A percentile compares a stretch with the other conserved stretches of the same genome.
phyloP scores from a whole-genome alignment of 2,113 vertebrate species.

The Solea solea region DNA sequence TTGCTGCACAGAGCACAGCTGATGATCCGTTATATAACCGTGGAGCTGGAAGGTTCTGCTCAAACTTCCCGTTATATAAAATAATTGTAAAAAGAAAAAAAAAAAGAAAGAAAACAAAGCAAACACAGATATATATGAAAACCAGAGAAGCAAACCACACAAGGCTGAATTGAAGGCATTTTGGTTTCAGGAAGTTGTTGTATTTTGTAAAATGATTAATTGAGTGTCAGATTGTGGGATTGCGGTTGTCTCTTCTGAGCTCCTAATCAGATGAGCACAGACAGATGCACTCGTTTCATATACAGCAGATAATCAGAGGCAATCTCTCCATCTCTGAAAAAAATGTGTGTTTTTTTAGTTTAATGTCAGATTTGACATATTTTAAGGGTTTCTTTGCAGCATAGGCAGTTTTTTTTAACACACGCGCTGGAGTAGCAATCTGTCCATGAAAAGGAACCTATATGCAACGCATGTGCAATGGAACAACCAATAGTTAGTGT shows the following conservation, averaged over 20 bases:
- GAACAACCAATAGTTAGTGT: too few relatives aligned
- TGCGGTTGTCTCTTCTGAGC: too few relatives aligned
- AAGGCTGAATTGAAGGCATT: conserved; percentile 73
- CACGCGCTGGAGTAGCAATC: too few relatives aligned
- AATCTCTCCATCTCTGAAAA: too few relatives aligned
- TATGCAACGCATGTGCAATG: too few relatives aligned
- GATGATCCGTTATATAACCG: conserved; percentile 25
- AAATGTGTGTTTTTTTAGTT: neutral
- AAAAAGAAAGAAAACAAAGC: conserved; percentile 39
- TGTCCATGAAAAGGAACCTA: too few relatives aligned
- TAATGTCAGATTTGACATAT: neutral
- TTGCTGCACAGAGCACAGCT: conserved; percentile 30
- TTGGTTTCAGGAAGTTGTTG: conserved; percentile 60
- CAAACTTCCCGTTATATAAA: conserved; percentile 39
- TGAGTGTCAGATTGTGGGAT: too few relatives aligned
- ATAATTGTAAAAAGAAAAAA: conserved; percentile 43
- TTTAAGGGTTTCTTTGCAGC: neutral
- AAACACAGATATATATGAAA: conserved; percentile 22
- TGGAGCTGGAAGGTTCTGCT: conserved; percentile 54
- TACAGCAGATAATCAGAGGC: too few relatives aligned
- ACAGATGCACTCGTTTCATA: too few relatives aligned
- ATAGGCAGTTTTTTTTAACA: too few relatives aligned
- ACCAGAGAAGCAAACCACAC: conserved; percentile 52
- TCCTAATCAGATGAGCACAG: too few relatives aligned
- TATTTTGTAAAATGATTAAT: conserved; percentile 1